These are phyloP conservation scores for Pipistrellus kuhlii DNA, from an alignment of 2,797 vertebrate species.

Conservation along the genomic window DNA sequence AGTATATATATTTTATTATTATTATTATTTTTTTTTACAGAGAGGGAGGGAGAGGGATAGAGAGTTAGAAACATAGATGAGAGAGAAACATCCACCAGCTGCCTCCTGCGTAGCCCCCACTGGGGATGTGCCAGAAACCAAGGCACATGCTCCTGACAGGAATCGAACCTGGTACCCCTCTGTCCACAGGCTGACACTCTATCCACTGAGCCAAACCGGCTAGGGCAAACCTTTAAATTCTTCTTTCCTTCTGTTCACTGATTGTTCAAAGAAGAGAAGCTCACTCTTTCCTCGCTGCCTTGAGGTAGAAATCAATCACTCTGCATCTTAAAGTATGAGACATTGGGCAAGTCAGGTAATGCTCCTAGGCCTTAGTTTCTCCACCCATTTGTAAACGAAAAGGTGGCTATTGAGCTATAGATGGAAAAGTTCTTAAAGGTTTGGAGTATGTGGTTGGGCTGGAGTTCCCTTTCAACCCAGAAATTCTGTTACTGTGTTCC, in stretches of 20 bases:
- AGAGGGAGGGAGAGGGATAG: no score
- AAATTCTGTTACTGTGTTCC: not conserved
- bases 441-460: not conserved
- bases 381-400: not conserved
- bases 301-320: not conserved
- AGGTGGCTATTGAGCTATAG: not conserved
- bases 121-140: no score
- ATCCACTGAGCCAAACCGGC: no score
- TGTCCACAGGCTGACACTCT: no score
- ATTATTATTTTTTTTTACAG: no score
- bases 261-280: constrained; percentile 17
- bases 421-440: not conserved
- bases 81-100: no score
- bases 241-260: not conserved
- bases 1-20: no score
- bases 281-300: not conserved
- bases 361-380: not conserved
- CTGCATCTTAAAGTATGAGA: not conserved
- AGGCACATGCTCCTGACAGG: no score
- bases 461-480: not conserved
- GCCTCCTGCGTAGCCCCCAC: no score
- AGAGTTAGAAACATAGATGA: no score
- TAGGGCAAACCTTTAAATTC: not conserved
- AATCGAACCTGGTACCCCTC: no score
- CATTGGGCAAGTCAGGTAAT: not conserved